These are phyloP conservation scores for Hirtodrosophila duncani DNA, from an alignment of 2,888 invertebrate genomes.

Conservation along the genomic window DNA sequence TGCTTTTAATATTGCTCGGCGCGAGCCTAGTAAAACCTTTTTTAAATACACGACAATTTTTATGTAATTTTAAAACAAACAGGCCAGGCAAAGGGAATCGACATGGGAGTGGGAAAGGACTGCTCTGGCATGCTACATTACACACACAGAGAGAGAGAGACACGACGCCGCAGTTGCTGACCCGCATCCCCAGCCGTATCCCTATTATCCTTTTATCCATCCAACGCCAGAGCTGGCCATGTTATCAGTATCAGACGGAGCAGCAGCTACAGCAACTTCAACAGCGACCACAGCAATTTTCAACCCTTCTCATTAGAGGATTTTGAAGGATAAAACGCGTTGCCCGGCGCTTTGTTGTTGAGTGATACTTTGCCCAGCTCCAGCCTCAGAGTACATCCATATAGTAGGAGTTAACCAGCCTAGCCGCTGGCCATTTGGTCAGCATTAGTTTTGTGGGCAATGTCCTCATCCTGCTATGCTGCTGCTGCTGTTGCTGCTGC, in stretches of 20 bases:
- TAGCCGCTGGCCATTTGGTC: constrained; percentile 51
- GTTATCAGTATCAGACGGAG: constrained; percentile 56
- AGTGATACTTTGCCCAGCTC: constrained; percentile 57
- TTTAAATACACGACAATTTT: constrained; percentile 60
- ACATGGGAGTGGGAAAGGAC: too few relatives aligned
- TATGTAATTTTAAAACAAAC: constrained; percentile 73
- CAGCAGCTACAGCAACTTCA: constrained; percentile 40
- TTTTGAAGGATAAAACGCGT: constrained; percentile 71
- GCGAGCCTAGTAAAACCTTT: constrained; percentile 32
- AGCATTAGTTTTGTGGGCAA: constrained; percentile 53
- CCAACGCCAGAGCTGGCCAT: constrained; percentile 55
- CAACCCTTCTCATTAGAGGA: constrained; percentile 77
- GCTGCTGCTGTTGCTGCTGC: constrained; percentile 18
- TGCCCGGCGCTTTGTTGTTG: constrained; percentile 63
- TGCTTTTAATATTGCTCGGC: constrained; percentile 50
- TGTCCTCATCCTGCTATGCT: constrained; percentile 7
- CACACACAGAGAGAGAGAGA: constrained; percentile 21
- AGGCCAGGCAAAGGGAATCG: constrained; percentile 28
- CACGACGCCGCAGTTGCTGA: background rate
- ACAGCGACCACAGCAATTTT: constrained; percentile 66
- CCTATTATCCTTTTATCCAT: constrained; percentile 74
- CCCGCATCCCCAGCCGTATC: constrained; percentile 33
- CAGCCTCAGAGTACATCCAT: constrained; percentile 1
- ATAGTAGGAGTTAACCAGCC: constrained; percentile 9
- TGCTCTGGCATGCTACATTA: constrained; percentile 58